Conservation (phyloP, 2,888 invertebrate species). For the Prosopocoilus inquinatus region DNA sequence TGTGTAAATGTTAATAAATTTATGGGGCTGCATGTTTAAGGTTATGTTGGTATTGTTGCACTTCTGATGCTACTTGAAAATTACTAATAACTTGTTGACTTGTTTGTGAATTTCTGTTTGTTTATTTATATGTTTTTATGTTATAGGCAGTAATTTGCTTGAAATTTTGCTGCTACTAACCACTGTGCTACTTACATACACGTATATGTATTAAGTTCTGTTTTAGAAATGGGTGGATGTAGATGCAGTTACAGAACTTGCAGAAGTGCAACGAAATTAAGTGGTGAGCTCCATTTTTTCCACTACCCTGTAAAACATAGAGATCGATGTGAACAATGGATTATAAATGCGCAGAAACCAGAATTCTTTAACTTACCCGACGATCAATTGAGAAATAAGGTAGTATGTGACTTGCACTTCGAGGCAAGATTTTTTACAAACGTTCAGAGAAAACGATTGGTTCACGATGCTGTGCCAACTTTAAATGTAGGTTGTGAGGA, state of each 20-base stretch:
- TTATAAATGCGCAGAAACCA: constrained; percentile 55
- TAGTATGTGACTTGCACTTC: constrained; percentile 62
- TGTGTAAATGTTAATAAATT: too few species aligned
- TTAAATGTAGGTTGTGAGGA: constrained; percentile 42
- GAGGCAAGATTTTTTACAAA: constrained; percentile 56
- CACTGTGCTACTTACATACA: too few species aligned
- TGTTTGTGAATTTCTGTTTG: too few species aligned
- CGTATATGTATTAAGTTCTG: background rate
- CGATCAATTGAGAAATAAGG: constrained; percentile 60
- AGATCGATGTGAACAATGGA: constrained; percentile 59
- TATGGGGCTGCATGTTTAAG: too few species aligned
- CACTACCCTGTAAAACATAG: constrained; percentile 63
- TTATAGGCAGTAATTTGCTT: too few species aligned
- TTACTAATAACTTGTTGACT: too few species aligned
- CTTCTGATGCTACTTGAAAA: too few species aligned
- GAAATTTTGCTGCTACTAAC: too few species aligned
- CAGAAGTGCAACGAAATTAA: constrained; percentile 52
- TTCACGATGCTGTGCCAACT: constrained; percentile 58
- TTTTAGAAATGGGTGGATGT: constrained; percentile 58
- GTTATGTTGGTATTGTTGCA: too few species aligned
- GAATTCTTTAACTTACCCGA: constrained; percentile 57
- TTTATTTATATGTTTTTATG: too few species aligned
- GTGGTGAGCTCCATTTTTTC: constrained; percentile 55
- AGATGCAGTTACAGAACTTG: constrained; percentile 60
- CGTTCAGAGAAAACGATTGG: constrained; percentile 57